Conservation (phyloP, 2,113 vertebrate genomes). For the Misgurnus mizolepis region DNA sequence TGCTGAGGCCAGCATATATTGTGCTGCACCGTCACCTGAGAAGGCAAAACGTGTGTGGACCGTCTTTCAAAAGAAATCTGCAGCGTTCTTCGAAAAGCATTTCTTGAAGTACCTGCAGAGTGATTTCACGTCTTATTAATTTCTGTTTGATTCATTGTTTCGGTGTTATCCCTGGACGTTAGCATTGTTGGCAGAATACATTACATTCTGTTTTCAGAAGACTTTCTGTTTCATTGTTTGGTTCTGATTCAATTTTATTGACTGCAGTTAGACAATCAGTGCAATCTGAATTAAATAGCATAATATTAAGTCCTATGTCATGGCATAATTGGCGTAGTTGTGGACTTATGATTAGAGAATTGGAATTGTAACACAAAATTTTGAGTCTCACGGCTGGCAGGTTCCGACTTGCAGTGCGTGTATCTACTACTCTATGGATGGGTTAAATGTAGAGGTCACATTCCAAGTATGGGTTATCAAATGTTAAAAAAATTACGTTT, state of each 20-base stretch:
- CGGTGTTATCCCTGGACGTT: neutral
- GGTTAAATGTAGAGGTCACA: no score
- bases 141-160: neutral
- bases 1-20: slow-evolving; percentile 35
- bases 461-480: no score
- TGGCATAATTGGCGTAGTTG: neutral
- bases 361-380: no score
- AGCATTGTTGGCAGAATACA: neutral
- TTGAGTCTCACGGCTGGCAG: no score
- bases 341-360: no score
- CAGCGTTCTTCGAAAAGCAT: neutral
- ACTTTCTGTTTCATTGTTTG: neutral
- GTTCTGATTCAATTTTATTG: neutral
- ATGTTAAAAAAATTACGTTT: neutral
- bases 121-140: neutral
- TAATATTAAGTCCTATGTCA: neutral
- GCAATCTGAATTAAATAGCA: neutral
- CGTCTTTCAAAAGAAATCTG: neutral
- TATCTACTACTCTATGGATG: no score
- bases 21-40: slow-evolving; percentile 1
- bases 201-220: neutral
- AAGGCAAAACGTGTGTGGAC: neutral
- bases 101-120: neutral
- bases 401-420: no score
- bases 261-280: neutral